phyloP scores from a whole-genome alignment of 2,888 invertebrate genomes.

The Marasmarcha lunaedactyla region DNA sequence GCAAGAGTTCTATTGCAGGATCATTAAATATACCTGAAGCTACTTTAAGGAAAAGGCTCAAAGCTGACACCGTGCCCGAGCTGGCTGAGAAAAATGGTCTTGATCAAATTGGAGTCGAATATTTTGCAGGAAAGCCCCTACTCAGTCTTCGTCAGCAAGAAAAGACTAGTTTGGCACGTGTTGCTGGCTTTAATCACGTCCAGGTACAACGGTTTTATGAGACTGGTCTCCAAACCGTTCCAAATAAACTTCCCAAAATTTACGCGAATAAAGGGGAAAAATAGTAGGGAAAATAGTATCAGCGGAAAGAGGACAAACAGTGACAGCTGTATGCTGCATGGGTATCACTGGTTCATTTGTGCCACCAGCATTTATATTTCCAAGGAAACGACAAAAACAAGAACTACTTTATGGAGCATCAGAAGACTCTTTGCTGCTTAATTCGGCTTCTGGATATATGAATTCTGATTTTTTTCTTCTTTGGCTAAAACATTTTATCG shows the following conservation, averaged over 20 bases:
- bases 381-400: slow-evolving; percentile 16
- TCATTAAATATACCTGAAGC: slow-evolving; percentile 1
- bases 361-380: slow-evolving; percentile 21
- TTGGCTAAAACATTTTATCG: slow-evolving; percentile 20
- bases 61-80: slow-evolving; percentile 2
- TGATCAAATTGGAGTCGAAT: slow-evolving; percentile 5
- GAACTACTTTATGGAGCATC: slow-evolving; percentile 18
- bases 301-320: slow-evolving; percentile 15
- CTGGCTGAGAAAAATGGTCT: slow-evolving; percentile 6
- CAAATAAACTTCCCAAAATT: slow-evolving; percentile 19
- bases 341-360: slow-evolving; percentile 20
- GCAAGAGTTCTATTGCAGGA: too few species aligned
- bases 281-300: slow-evolving; percentile 15
- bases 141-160: slow-evolving; percentile 6
- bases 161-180: slow-evolving; percentile 8
- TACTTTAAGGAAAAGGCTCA: slow-evolving; percentile 2
- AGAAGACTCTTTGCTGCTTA: slow-evolving; percentile 16
- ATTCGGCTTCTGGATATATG: slow-evolving; percentile 21
- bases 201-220: too few species aligned
- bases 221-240: slow-evolving; percentile 17
- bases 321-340: slow-evolving; percentile 18
- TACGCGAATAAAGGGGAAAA: slow-evolving; percentile 18
- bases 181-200: slow-evolving; percentile 7
- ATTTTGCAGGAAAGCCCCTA: background rate
- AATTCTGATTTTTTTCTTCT: slow-evolving; percentile 18